A percentile compares a stretch with the other conserved stretches of the same genome.
These are phyloP conservation scores for Drosophila greeni DNA, from an alignment of 2,888 invertebrate species.

Conservation along the genomic window DNA sequence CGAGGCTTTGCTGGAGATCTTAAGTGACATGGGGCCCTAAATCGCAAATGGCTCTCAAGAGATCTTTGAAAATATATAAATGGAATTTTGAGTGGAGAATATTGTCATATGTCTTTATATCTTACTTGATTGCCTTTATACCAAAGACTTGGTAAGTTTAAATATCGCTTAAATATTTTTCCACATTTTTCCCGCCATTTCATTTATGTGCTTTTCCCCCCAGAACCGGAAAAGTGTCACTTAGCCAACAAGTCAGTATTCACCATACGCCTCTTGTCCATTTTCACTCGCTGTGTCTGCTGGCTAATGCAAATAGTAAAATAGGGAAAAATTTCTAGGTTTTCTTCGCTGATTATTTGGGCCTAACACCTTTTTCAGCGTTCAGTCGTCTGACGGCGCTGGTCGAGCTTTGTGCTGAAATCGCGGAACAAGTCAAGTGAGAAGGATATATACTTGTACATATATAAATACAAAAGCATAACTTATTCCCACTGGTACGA, in stretches of 20 bases:
- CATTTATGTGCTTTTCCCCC: conserved; percentile 11
- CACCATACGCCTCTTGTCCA: conserved; percentile 45
- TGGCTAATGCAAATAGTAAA: conserved; percentile 46
- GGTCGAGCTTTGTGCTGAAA: conserved; percentile 40
- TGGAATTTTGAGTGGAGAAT: neutral
- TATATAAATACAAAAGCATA: neutral
- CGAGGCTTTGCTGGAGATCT: conserved; percentile 4
- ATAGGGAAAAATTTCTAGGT: conserved; percentile 71
- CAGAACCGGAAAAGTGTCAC: neutral
- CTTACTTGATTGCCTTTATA: neutral
- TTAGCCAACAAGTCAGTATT: neutral
- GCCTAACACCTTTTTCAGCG: conserved; percentile 43
- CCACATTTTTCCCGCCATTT: conserved; percentile 32
- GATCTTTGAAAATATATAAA: conserved; percentile 1
- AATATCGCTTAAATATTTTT: neutral
- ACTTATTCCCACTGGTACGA: neutral
- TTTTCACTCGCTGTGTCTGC: conserved; percentile 16
- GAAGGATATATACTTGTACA: conserved; percentile 2
- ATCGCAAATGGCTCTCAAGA: neutral
- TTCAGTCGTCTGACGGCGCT: conserved; percentile 73
- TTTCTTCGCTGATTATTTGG: conserved; percentile 72
- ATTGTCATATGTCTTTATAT: no score
- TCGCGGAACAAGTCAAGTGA: conserved; percentile 8
- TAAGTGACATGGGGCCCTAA: neutral
- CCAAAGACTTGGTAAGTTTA: neutral